A percentile compares a stretch with the other conserved stretches of the same genome.
These are phyloP conservation scores for Podarcis lilfordi DNA, from an alignment of 2,797 vertebrate genomes.

Conservation along the genomic window DNA sequence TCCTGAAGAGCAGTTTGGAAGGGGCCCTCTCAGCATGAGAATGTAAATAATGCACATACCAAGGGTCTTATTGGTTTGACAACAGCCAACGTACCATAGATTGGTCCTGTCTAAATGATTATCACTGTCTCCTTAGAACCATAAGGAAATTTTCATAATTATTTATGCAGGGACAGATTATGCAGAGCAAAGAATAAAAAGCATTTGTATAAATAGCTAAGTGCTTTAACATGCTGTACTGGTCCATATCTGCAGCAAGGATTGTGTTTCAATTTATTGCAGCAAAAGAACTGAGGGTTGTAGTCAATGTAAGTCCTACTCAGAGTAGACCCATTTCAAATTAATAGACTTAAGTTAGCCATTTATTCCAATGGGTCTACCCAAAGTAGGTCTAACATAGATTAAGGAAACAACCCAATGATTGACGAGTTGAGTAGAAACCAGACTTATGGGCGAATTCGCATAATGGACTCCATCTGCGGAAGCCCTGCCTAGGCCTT, in stretches of 20 bases:
- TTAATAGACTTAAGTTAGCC: too few species aligned
- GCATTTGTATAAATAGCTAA: background rate
- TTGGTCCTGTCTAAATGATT: conserved; percentile 7
- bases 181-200: background rate
- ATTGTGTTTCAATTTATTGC: accelerated
- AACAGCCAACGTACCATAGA: conserved; percentile 18
- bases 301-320: too few species aligned
- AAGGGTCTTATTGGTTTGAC: conserved; percentile 43
- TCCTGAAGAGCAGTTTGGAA: conserved; percentile 34
- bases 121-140: conserved; percentile 20
- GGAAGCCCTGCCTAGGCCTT: too few species aligned
- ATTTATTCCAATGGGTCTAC: too few species aligned
- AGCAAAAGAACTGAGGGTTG: background rate
- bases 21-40: conserved; percentile 44
- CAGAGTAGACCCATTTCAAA: too few species aligned
- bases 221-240: background rate
- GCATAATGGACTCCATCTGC: too few species aligned
- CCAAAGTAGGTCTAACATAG: too few species aligned
- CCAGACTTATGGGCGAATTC: accelerated
- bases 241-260: background rate
- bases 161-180: too few species aligned
- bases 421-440: accelerated
- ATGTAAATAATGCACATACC: conserved; percentile 37
- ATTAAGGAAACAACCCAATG: too few species aligned
- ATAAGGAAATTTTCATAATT: background rate